Evolutionary conservation across 2,797 vertebrate genomes (phyloP).

Genomic region (Cossypha caffra): DNA sequence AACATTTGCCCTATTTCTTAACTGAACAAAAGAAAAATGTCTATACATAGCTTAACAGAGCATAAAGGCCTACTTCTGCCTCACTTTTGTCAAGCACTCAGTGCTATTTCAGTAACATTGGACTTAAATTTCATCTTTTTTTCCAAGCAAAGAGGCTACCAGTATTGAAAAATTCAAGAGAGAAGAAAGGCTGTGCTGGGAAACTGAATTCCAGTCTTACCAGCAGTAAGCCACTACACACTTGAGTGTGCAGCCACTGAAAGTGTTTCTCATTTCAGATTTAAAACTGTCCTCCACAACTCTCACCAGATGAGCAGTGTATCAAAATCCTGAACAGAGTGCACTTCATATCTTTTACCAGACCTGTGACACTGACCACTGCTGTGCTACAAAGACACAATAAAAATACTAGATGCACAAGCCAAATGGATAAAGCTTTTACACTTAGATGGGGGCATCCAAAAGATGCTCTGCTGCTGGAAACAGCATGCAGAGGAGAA

Average conservation of each 20-base stretch:
- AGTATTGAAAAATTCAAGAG: not conserved
- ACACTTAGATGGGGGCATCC: not conserved
- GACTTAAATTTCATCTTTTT: not conserved
- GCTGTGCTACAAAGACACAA: not conserved
- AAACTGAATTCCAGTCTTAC: not conserved
- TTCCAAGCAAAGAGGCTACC: not conserved
- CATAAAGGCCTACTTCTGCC: not conserved
- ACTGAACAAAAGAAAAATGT: not conserved
- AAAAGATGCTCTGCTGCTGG: not conserved
- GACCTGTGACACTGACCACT: rapidly evolving
- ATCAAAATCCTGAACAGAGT: not conserved
- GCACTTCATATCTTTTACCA: not conserved
- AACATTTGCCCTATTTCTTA: not conserved
- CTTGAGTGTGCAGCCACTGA: not conserved
- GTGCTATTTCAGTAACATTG: not conserved
- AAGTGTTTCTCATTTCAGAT: not conserved
- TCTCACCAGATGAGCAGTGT: rapidly evolving
- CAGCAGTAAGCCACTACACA: not conserved
- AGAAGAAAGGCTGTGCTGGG: not conserved
- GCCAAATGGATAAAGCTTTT: not conserved
- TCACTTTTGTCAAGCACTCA: not conserved
- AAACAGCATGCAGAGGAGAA: not conserved
- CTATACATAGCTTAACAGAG: not conserved
- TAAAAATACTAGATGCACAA: not conserved
- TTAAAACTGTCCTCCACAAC: not conserved